These are phyloP conservation scores for Donacobius atricapilla DNA, from an alignment of 2,113 vertebrate species.

Conservation along the genomic window DNA sequence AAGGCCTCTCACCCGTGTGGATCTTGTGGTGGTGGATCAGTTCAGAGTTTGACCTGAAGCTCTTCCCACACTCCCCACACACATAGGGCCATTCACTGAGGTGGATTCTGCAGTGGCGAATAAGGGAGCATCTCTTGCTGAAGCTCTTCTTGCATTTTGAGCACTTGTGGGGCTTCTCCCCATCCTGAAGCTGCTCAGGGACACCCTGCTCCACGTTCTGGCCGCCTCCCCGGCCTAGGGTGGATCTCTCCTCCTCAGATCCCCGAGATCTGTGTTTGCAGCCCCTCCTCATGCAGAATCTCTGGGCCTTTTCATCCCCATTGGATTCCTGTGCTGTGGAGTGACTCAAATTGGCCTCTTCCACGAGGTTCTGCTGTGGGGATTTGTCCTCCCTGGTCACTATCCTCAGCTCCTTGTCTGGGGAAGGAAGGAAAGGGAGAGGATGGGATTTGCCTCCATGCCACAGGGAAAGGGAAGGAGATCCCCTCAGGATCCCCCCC, in stretches of 20 bases:
- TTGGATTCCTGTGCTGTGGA: background rate
- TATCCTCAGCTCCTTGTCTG: background rate
- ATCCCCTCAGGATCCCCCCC: too few relatives aligned
- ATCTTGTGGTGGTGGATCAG: too few relatives aligned
- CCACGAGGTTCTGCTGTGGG: fast-evolving
- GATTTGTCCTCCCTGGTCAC: background rate
- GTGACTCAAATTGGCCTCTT: background rate
- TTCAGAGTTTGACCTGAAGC: too few relatives aligned
- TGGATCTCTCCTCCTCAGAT: background rate
- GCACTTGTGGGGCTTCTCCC: background rate
- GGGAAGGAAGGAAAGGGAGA: background rate
- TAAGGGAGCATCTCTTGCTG: too few relatives aligned
- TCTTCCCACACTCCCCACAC: too few relatives aligned
- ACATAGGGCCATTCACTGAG: too few relatives aligned
- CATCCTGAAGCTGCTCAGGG: background rate
- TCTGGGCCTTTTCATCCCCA: background rate
- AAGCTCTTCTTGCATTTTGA: too few relatives aligned
- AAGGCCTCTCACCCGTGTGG: too few relatives aligned
- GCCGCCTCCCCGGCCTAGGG: background rate
- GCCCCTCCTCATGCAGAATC: background rate
- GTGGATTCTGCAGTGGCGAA: too few relatives aligned
- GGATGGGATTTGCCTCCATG: background rate
- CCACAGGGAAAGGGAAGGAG: background rate
- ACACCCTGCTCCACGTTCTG: too few relatives aligned
- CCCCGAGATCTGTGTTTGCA: fast-evolving